Evolutionary conservation across 2,113 vertebrate genomes (phyloP).

Genomic region (Hemichromis elongatus): DNA sequence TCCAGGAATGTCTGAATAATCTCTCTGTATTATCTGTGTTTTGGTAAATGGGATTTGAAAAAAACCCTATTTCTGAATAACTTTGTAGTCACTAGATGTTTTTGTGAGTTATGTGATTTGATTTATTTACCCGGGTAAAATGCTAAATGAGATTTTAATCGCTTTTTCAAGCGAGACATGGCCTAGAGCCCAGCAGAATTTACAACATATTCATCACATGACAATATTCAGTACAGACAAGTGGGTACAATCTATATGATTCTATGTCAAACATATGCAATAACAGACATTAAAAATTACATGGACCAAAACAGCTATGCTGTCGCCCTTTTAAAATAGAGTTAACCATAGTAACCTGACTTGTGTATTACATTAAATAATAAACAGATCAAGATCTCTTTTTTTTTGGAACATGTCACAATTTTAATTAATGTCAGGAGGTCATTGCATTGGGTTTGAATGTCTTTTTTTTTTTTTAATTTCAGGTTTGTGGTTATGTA

Average conservation of each 20-base stretch:
- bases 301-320: neutral
- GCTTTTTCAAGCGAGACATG: neutral
- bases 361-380: neutral
- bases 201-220: neutral
- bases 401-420: neutral
- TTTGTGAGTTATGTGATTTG: neutral
- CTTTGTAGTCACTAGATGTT: neutral
- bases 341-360: accelerated
- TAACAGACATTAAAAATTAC: neutral
- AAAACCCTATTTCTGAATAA: neutral
- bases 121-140: neutral
- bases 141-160: neutral
- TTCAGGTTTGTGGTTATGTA: neutral
- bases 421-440: neutral
- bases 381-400: neutral
- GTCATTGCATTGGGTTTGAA: neutral
- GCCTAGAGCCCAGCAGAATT: neutral
- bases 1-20: too few relatives aligned
- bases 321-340: neutral
- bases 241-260: neutral
- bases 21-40: neutral
- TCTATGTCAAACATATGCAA: neutral
- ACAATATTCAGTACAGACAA: neutral
- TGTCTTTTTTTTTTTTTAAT: neutral
- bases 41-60: neutral